Conservation (phyloP, 2,113 vertebrate genomes). For the Prochilodus magdalenae region DNA sequence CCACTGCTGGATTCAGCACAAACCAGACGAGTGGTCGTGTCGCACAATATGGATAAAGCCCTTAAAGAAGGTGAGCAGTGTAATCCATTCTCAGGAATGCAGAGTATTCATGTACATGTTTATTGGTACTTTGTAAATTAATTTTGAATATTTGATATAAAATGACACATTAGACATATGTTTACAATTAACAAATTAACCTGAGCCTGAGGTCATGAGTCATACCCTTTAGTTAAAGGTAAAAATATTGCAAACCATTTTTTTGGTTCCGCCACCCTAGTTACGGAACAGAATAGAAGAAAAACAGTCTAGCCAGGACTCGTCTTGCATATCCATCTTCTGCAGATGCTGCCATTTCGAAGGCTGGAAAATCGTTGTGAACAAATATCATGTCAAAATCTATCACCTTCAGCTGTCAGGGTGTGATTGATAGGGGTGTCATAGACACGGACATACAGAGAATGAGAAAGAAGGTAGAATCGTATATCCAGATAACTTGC, state of each 20-base stretch:
- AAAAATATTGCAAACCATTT: neutral
- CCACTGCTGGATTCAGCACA: slow-evolving; percentile 81
- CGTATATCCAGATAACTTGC: slow-evolving; percentile 8
- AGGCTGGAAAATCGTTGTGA: neutral
- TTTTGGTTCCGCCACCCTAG: neutral
- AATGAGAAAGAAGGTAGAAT: neutral
- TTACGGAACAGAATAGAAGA: neutral
- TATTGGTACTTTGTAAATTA: neutral
- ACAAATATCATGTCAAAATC: slow-evolving; percentile 25
- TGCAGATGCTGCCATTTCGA: neutral
- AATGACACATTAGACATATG: neutral
- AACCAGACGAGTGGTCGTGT: slow-evolving; percentile 89
- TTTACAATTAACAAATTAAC: neutral
- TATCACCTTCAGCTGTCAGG: neutral
- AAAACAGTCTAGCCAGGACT: neutral
- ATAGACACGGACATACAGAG: neutral
- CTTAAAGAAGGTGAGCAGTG: slow-evolving; percentile 91
- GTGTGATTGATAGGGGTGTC: slow-evolving; percentile 3
- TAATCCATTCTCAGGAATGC: slow-evolving; percentile 7
- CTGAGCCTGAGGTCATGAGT: neutral
- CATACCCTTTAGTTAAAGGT: neutral
- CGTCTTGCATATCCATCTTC: slow-evolving; percentile 5
- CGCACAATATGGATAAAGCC: slow-evolving; percentile 97
- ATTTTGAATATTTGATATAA: too few relatives aligned
- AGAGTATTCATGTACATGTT: neutral